phyloP scores from a whole-genome alignment of 2,113 vertebrate genomes.

The Pelodiscus sinensis region DNA sequence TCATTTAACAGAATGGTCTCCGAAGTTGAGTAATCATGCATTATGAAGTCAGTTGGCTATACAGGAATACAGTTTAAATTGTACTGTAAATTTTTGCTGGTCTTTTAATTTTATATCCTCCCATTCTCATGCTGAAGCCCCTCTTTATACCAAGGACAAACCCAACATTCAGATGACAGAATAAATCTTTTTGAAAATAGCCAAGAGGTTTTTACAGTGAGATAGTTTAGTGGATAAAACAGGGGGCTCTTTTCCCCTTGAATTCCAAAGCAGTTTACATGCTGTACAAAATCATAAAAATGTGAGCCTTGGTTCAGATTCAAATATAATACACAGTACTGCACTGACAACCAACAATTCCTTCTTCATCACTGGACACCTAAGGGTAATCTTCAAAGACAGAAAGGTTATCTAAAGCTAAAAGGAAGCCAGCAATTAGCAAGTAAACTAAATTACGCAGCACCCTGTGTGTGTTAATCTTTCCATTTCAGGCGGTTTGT shows the following conservation, averaged over 20 bases:
- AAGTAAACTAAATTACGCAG: slow-evolving; percentile 7
- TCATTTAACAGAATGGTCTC: slow-evolving; percentile 58
- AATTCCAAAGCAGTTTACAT: slow-evolving; percentile 5
- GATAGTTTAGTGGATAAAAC: background rate
- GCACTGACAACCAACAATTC: background rate
- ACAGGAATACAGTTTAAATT: slow-evolving; percentile 23
- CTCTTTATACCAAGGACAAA: background rate
- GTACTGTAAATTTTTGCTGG: background rate
- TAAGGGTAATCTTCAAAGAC: slow-evolving; percentile 29
- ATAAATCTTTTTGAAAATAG: background rate
- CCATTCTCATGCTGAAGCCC: background rate
- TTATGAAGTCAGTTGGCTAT: slow-evolving; percentile 44
- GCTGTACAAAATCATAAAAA: slow-evolving; percentile 2
- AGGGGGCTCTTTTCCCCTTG: background rate
- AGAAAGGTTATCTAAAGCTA: slow-evolving; percentile 5
- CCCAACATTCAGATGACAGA: background rate
- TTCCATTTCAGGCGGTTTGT: slow-evolving; percentile 44
- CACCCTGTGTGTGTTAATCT: slow-evolving; percentile 31
- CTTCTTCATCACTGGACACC: background rate
- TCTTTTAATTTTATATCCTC: background rate
- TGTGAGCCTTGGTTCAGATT: background rate
- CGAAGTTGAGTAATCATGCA: slow-evolving; percentile 29
- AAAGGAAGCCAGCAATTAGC: slow-evolving; percentile 1
- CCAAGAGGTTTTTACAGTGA: background rate
- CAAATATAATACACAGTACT: background rate